Evolutionary conservation across 2,797 vertebrate species (phyloP), one percentile per base, ranked within the genome.

Genomic region (Micrastur ruficollis): DNA sequence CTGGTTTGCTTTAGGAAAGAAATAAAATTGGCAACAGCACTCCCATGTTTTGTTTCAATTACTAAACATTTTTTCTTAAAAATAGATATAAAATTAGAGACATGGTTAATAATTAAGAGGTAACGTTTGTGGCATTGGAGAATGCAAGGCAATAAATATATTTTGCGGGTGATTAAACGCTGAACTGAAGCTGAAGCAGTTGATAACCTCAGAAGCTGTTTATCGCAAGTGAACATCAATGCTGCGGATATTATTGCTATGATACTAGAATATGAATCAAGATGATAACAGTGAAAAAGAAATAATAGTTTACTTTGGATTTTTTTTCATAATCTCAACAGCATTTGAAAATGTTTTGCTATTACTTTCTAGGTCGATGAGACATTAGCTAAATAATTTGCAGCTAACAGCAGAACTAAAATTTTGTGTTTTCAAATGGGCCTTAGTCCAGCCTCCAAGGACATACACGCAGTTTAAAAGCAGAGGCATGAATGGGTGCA

Each of bases 1-100:
- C 58, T 46, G 42, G 47, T 95, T 89, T 93, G 58, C 61, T 95
- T 72, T 81, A 90, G 59, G 50, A 94, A 85, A 85, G 86, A 93
- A 94, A 76, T 56, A 82, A 95, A 94, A 76, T 91, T 63, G 62
- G n/a, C 49, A 73, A 88, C 38, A 88, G 25, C 31, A 20, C 6
- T 90, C 0, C 9, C 31, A 49, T 61, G 72, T 72, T 95, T 92
- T 81, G 31, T 86, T 83, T 89, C 82, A 63, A 80, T 92, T 86
- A 34, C 63, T 71, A 12, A 81, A 79, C 20, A 42, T 8, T 63
- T 83, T 92, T 91, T 31, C 38, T 47, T 81, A 23, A 36, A 93
- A 76, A 76, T 7, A 65, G 50, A 59, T 32, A 62, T 36, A 87
- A 85, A 92, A 95, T 89, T 86, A 90, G 78, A 81, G 52, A 59